Base-by-base conservation (phyloP, 2,888 invertebrate genomes). In the Eupithecia pulchellata region DNA sequence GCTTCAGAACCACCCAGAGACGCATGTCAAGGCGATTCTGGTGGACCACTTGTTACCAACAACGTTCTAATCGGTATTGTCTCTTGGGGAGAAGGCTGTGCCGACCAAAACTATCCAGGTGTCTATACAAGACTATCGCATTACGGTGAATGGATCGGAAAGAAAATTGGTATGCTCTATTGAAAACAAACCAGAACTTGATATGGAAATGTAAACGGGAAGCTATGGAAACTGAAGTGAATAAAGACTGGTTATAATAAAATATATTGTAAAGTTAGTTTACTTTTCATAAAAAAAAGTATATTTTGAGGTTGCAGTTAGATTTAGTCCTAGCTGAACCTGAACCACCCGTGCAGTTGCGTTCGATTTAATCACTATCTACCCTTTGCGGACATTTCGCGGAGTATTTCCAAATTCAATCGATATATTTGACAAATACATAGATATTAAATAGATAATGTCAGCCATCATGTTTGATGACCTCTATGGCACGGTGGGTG, bases 51-150 rank as follows among this genome's bases (percentile, higher is more conserved):
- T 39, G 95, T 94, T n/a, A 86, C 89, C 66, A 83, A 88, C 62
- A 87, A 87, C 57, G 82, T 84, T 66, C 84, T 95, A 58, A 83
- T 95, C 63, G 95, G 95, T 55, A 88, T 95, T 64, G 95, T 95
- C 1, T 95, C 95, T 27, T 95, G 94, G 92, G 95, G 95, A 42
- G 95, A 94, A 85, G 94, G 93, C 4, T 95, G 95, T 76, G 95
- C 95, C 8, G 87, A 91, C 60, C 79, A 83, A 1, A 75, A 81
- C 57, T 95, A 95, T 76, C 95, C 95, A 2, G 95, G 95, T 62
- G 95, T 95, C 0, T 95, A 95, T 69, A 94, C 95, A 1, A 91
- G 95, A 76, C 91, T 96, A 34, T 90, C 93, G 0, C 69, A 81
- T 52, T 91, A 91, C 58, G 81, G 80, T 32, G 65, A 81, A 3